A percentile compares a stretch with the other conserved stretches of the same genome.
Conservation (phyloP, 2,888 invertebrate genomes). For the Ormyrus labotus region DNA sequence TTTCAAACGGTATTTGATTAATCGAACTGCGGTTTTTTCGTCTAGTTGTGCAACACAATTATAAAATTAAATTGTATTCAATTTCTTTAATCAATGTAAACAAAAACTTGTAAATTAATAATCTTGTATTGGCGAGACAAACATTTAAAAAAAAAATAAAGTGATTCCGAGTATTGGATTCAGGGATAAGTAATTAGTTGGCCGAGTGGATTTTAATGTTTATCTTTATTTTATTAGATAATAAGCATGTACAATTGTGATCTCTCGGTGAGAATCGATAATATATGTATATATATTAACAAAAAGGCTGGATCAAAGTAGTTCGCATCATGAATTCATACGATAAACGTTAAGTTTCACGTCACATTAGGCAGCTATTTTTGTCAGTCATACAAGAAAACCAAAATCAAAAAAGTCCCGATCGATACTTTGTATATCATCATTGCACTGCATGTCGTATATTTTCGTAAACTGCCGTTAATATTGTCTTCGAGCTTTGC, state of each 20-base stretch:
- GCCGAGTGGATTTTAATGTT: slow-evolving; percentile 15
- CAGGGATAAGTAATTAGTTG: too few species aligned
- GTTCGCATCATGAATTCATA: background rate
- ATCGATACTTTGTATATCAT: background rate
- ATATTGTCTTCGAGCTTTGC: slow-evolving; percentile 68
- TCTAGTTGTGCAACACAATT: too few species aligned
- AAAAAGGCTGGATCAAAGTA: background rate
- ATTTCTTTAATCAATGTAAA: too few species aligned
- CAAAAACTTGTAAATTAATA: too few species aligned
- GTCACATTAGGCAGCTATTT: slow-evolving; percentile 42
- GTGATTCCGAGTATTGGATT: too few species aligned
- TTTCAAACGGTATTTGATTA: too few species aligned
- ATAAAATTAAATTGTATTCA: too few species aligned
- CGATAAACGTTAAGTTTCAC: background rate
- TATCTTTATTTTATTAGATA: slow-evolving; percentile 51
- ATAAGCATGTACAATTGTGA: slow-evolving; percentile 54
- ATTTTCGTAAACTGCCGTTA: slow-evolving; percentile 25
- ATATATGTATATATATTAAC: slow-evolving; percentile 33
- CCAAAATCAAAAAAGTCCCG: background rate
- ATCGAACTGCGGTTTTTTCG: too few species aligned
- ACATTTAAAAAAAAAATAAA: too few species aligned
- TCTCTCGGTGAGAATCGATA: slow-evolving; percentile 43
- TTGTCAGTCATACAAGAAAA: slow-evolving; percentile 31
- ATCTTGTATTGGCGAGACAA: too few species aligned
- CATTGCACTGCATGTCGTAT: background rate